Evolutionary conservation across 1,140 invertebrate genomes (phyloP).

Genomic region (Drosophila kepulauana): DNA sequence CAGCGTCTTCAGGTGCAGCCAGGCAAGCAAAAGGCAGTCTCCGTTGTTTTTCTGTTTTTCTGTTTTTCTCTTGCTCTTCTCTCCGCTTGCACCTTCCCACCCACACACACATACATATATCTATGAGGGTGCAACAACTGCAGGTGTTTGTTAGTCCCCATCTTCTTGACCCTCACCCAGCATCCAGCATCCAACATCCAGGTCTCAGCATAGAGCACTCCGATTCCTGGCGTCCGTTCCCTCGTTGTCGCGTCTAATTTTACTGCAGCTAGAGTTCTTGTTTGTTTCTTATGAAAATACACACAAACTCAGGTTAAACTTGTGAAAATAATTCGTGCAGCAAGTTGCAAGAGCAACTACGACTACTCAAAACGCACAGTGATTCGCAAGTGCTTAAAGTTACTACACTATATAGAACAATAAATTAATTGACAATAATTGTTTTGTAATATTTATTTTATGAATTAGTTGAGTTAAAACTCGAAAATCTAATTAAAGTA

Average conservation of each 20-base stretch:
- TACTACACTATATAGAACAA: no score
- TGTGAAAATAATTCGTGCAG: slow-evolving; percentile 73
- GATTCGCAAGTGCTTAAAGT: not conserved
- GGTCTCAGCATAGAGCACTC: not conserved
- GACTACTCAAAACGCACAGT: slow-evolving; percentile 37
- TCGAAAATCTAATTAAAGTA: no score
- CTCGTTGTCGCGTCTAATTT: slow-evolving; percentile 60
- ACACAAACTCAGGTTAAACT: slow-evolving; percentile 57
- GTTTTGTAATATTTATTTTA: no score
- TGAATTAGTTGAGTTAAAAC: no score
- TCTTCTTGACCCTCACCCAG: slow-evolving; percentile 19
- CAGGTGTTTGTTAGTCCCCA: slow-evolving; percentile 64
- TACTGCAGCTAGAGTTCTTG: slow-evolving; percentile 76
- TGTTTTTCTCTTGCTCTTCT: no score
- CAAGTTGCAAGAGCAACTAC: slow-evolving; percentile 49
- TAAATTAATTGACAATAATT: no score
- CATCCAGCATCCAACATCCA: slow-evolving; percentile 3
- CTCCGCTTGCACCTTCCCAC: not conserved
- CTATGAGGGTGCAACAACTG: slow-evolving; percentile 57
- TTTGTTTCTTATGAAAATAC: slow-evolving; percentile 73
- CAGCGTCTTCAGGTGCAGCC: slow-evolving; percentile 63
- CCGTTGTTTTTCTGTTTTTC: slow-evolving; percentile 36
- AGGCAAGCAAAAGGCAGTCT: slow-evolving; percentile 32
- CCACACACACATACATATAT: not conserved
- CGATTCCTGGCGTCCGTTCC: not conserved